phyloP scores from a whole-genome alignment of 1,140 invertebrate genomes.

The Tetranychus cinnabarinus region DNA sequence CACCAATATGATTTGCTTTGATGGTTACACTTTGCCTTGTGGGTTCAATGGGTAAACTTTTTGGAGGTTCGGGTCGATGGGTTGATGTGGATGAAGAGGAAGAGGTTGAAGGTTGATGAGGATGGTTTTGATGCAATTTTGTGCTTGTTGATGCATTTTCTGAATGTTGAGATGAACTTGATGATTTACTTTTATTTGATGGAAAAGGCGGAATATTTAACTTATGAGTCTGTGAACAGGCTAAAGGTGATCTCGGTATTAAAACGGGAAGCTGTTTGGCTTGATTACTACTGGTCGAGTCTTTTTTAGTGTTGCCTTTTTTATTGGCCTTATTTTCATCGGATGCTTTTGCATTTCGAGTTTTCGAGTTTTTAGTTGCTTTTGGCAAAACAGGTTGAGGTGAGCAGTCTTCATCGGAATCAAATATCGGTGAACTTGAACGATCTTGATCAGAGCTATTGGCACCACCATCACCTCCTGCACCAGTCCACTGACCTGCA shows the following conservation, averaged over 20 bases:
- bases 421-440: slow-evolving; percentile 80
- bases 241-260: slow-evolving; percentile 6
- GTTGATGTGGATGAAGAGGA: neutral
- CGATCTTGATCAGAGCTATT: slow-evolving; percentile 38
- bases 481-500: neutral
- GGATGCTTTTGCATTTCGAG: neutral
- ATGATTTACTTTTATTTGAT: neutral
- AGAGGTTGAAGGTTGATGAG: neutral
- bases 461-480: slow-evolving; percentile 12
- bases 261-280: neutral
- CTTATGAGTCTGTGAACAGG: neutral
- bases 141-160: neutral
- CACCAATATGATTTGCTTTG: too few relatives aligned
- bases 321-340: neutral
- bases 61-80: neutral
- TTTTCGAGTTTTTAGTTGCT: too few relatives aligned
- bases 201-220: neutral
- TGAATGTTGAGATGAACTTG: neutral
- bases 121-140: neutral
- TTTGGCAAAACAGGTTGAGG: too few relatives aligned
- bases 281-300: neutral
- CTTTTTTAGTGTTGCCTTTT: neutral
- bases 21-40: neutral
- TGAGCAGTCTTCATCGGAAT: slow-evolving; percentile 52
- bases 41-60: neutral